Evolutionary conservation across 2,797 vertebrate genomes (phyloP), one percentile per base, ranked within the genome.

Genomic region (Cichlasoma orientale): DNA sequence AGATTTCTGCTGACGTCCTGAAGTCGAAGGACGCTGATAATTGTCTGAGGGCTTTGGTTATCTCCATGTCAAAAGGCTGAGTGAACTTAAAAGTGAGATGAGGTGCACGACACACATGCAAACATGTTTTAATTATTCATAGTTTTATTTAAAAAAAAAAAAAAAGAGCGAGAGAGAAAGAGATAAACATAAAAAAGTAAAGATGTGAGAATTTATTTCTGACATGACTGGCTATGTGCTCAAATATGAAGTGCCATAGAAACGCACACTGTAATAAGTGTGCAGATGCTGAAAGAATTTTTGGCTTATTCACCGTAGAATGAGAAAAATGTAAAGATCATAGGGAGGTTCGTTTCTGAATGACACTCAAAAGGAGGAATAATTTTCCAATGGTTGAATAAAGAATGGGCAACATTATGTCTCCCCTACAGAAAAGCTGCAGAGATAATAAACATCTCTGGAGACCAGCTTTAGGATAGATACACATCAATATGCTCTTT

Each of bases 21-120:
- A 96, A 96, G 96, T 92, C 92, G 87, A 85, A 81, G 86, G 75
- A 83, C 76, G 69, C 92, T 91, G 94, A 96, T 95, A 96, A 68
- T 93, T 78, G 54, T 90, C 71, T 72, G 73, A 69, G 76, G n/a
- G 44, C 78, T 86, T 83, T 74, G 63, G 61, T 83, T 86, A 92
- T 89, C 85, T 90, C 68, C 75, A 75, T 87, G 78, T 85, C 84
- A 86, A 76, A 84, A 11, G 36, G 31, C 70, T 72, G 29, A 50
- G 73, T 56, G 75, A 80, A 88, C 80, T 66, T 82, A 68, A 86
- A 87, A 87, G 80, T 79, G 78, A 85, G 74, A 31, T 33, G 58
- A 84, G 63, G 74, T 27, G 77, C 53, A 78, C 72, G 69, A 63
- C 58, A 85, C 36, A 18, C 3, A 5, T 11, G 57, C 61, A 63